These are phyloP conservation scores for Marronus borbonicus DNA, from an alignment of 2,888 invertebrate genomes.

Conservation along the genomic window DNA sequence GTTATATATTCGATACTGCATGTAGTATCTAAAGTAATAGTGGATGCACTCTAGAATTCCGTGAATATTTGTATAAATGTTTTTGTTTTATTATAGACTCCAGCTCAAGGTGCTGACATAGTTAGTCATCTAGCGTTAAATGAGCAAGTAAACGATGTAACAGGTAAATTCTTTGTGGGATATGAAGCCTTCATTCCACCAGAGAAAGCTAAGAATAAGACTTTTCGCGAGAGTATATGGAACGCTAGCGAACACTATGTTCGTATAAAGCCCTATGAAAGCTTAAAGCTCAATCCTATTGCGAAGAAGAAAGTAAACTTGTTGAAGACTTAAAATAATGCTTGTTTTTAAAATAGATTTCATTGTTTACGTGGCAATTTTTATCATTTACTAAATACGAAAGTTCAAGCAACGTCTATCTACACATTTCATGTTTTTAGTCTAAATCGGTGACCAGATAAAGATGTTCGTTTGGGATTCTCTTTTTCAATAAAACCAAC, in stretches of 20 bases:
- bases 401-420: no score
- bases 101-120: slow-evolving; percentile 56
- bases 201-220: slow-evolving; percentile 77
- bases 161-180: slow-evolving; percentile 57
- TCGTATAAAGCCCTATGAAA: slow-evolving; percentile 78
- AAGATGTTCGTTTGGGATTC: no score
- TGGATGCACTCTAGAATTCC: background rate
- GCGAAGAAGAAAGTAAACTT: background rate
- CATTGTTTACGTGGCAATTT: background rate
- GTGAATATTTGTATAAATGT: background rate
- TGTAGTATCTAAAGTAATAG: slow-evolving; percentile 40
- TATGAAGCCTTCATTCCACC: slow-evolving; percentile 74
- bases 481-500: no score
- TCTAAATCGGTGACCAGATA: no score
- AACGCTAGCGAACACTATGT: slow-evolving; percentile 85
- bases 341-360: slow-evolving; percentile 8
- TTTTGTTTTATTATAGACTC: slow-evolving; percentile 51
- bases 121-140: slow-evolving; percentile 54
- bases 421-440: no score
- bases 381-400: no score
- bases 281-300: slow-evolving; percentile 11
- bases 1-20: slow-evolving; percentile 40
- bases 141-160: slow-evolving; percentile 50
- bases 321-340: background rate
- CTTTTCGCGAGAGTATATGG: slow-evolving; percentile 87